Base-by-base conservation (phyloP, 1,140 invertebrate genomes). In the Caenorhabditis tropicalis region DNA sequence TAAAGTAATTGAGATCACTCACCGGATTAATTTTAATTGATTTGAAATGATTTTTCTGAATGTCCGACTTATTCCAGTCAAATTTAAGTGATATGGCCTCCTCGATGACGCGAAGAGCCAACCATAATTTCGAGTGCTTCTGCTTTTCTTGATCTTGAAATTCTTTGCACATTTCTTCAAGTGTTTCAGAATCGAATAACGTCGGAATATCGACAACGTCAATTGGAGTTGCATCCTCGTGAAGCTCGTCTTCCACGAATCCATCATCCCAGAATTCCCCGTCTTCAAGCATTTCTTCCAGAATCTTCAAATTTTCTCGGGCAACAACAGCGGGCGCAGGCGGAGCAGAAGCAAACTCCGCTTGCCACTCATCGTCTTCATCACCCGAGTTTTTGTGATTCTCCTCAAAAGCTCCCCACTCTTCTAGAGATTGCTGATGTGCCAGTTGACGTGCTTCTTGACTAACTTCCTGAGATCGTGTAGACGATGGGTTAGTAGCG, bases 51-150 rank as follows among this genome's bases (percentile, higher is more conserved):
- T 74, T 74, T 21, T 24, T 74, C 9, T n/a, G 36, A 7, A 74
- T 46, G 24, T 74, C 65, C 36, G 65, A 74, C 9, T 74, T 12
- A 3, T 74, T 74, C 65, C 65, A 74, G n/a, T 74, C 65, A 9
- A 74, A 74, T 74, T 74, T 74, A n/a, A 74, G 21, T 15, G 65
- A 74, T n/a, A 74, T 74, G 15, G 65, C 65, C 15, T 74, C 65
- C 24, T 74, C 65, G 7, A 74, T 46, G 0, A 74, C 19, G 15
- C 65, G 65, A 39, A 74, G 65, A 5, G 65, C 33, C n/a, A 74
- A 19, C 65, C 65, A 74, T 46, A 74, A 24, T 43, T 31, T 39
- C 15, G 65, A 74, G 29, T 74, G 21, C 24, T n/a, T 39, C 36
- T 43, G 36, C 15, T 46, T 74, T 24, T 74, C 65, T 3, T 16